Conservation (phyloP, 1,140 invertebrate genomes). For the Microplitis mediator region DNA sequence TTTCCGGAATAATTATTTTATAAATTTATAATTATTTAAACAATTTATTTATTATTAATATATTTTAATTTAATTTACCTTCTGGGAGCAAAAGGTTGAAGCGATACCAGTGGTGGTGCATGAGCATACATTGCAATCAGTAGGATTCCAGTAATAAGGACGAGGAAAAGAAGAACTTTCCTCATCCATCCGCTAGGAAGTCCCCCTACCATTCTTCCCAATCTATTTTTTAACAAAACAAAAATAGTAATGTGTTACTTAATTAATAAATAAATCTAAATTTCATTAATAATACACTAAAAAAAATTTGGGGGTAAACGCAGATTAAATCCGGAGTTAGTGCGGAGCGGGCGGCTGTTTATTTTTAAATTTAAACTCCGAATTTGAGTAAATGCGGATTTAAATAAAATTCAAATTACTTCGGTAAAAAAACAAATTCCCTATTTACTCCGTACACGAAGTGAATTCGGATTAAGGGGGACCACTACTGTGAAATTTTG, state of each 20-base stretch:
- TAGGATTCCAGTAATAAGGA: conserved; percentile 61
- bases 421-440: no score
- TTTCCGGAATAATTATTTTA: neutral
- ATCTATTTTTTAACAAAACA: conserved; percentile 40
- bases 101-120: conserved; percentile 55
- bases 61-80: conserved; percentile 42
- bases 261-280: neutral
- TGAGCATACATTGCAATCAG: conserved; percentile 64
- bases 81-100: conserved; percentile 53
- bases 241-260: neutral
- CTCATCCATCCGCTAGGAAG: conserved; percentile 62
- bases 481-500: no score
- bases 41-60: neutral
- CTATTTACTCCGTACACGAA: no score
- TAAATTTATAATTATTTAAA: conserved; percentile 9
- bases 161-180: conserved; percentile 61
- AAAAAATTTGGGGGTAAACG: no score
- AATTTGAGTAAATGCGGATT: no score
- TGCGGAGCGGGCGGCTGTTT: no score
- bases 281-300: no score
- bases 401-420: no score
- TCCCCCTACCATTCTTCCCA: conserved; percentile 58
- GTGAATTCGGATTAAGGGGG: no score
- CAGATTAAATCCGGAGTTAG: no score
- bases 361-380: no score